Base-by-base conservation (phyloP, 2,113 vertebrate species). In the Dunckerocampus dactyliophorus region DNA sequence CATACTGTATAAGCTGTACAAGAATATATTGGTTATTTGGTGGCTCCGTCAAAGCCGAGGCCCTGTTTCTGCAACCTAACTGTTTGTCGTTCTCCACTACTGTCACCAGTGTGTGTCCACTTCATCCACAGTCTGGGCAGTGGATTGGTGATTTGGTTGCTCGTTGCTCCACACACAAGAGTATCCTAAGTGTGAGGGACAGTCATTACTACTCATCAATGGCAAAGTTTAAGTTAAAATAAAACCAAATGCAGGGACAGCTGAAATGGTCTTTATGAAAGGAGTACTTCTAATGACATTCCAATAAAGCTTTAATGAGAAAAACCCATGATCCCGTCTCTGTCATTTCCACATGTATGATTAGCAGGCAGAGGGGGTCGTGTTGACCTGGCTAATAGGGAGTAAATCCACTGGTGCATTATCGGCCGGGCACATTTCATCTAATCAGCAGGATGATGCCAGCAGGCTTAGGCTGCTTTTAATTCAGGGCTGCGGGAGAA, bases 401-500 rank as follows among this genome's bases (percentile, higher is more conserved):
- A 73, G 69, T 75, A 88, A 87, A 86, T 79, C 82, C 82, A 85
- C 78, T 85, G 84, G 82, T 89, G 84, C 87, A 85, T 88, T 87
- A 89, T 89, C 80, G 79, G 84, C 72, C 64, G 42, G 82, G 80
- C 85, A 85, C 84, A 87, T 89, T 89, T 89, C 86, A 89, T 87
- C 82, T 89, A 86, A 88, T 89, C 83, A 86, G 85, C 85, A 86
- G 82, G 87, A 89, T 89, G 87, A 90, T 85, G 83, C 79, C 75
- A 76, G 87, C 70, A 76, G 82, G 79, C 83, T 87, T 79, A 86
- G 77, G 75, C 74, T 77, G 83, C 81, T 83, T 86, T 89, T 87
- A 87, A 89, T 88, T 88, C 85, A 79, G 78, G 64, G 74, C 80
- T 77, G 72, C 77, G 69, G 57, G 63, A 83, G 82, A 75, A 78